Conservation (phyloP, 2,888 invertebrate species). For the Leucophenga montana region DNA sequence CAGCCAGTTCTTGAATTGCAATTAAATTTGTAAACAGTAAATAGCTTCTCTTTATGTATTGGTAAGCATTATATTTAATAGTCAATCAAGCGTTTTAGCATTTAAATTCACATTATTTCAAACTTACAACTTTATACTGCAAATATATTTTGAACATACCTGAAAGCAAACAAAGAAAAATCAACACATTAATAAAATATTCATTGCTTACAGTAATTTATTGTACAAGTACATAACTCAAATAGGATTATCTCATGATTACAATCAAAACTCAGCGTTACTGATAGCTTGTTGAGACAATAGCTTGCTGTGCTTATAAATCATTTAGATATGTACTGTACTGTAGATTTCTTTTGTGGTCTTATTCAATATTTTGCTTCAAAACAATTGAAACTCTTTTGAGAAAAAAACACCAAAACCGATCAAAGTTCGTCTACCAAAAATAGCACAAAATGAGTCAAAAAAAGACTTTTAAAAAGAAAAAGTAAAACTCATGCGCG, state of each 20-base stretch:
- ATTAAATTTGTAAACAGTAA: no score
- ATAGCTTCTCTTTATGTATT: no score
- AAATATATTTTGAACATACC: not conserved
- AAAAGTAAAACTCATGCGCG: constrained; percentile 59
- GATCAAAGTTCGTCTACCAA: not conserved
- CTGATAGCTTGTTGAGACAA: constrained; percentile 8
- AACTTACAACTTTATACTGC: no score
- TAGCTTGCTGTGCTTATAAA: constrained; percentile 7
- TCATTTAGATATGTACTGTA: not conserved
- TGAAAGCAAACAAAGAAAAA: not conserved
- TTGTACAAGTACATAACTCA: constrained; percentile 1
- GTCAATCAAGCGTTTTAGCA: no score
- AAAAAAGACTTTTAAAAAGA: constrained; percentile 19
- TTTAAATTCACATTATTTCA: no score
- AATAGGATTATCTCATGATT: constrained; percentile 16
- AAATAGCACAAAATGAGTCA: constrained; percentile 10
- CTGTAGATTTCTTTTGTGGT: no score
- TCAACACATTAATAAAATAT: constrained; percentile 9
- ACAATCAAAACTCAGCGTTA: constrained; percentile 4
- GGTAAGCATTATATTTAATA: no score
- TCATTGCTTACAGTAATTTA: constrained; percentile 14
- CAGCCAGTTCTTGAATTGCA: no score
- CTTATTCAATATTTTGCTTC: not conserved
- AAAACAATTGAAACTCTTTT: constrained; percentile 45
- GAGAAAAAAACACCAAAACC: not conserved